phyloP scores from a whole-genome alignment of 2,113 vertebrate genomes.

The Pseudorhombus dupliciocellatus region DNA sequence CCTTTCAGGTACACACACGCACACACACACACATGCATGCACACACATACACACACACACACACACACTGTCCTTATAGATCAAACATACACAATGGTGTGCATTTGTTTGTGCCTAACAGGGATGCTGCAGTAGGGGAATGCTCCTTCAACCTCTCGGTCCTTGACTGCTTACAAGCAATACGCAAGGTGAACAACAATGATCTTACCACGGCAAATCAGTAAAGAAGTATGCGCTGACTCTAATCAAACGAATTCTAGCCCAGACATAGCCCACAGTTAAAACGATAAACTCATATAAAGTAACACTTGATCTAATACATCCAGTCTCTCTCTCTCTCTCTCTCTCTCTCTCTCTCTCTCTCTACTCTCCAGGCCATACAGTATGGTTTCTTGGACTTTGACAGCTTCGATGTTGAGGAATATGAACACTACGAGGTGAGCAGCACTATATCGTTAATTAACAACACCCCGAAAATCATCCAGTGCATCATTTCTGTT shows the following conservation, averaged over 20 bases:
- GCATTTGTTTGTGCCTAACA: slow-evolving; percentile 52
- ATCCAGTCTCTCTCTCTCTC: neutral
- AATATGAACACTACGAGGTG: slow-evolving; percentile 97
- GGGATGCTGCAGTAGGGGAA: slow-evolving; percentile 92
- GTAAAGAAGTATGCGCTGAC: too few species aligned
- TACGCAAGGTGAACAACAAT: slow-evolving; percentile 87
- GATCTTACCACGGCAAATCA: neutral
- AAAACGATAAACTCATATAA: too few species aligned
- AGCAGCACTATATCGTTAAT: neutral
- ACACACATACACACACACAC: neutral
- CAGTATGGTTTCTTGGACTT: slow-evolving; percentile 93
- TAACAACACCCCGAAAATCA: neutral
- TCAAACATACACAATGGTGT: neutral
- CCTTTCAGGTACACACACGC: slow-evolving; percentile 86
- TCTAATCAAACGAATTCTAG: too few species aligned
- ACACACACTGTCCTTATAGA: too few species aligned
- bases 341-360: neutral
- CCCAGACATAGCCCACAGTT: too few species aligned
- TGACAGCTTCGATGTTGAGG: slow-evolving; percentile 90
- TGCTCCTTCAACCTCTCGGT: slow-evolving; percentile 90
- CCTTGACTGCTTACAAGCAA: slow-evolving; percentile 91
- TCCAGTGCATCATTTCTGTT: neutral
- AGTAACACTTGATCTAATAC: neutral
- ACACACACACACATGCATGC: slow-evolving; percentile 5
- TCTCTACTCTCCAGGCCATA: slow-evolving; percentile 81